Base-by-base conservation (phyloP, 2,888 invertebrate genomes). In the Ganaspis brasiliensis region DNA sequence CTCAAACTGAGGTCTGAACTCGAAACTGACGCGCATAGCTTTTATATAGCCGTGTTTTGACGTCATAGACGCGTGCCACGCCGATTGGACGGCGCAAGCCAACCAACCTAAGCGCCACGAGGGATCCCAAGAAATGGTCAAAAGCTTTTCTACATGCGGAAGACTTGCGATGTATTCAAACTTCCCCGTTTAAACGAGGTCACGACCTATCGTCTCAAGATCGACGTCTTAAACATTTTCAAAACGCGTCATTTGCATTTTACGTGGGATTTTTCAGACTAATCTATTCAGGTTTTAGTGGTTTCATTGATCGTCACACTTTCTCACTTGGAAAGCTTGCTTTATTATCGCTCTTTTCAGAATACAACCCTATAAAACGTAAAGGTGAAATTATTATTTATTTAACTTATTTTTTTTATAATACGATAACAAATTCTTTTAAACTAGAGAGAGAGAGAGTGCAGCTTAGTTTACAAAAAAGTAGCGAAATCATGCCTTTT, bases 21-120 rank as follows among this genome's bases (percentile, higher is more conserved):
- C 78, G 76, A 78, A 80, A 74, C 78, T 77, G 82, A 81, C 82
- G 90, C 85, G 76, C 78, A 49, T 52, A 80, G 73, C 67, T 82
- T 77, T 87, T 88, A 87, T 90, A 90, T 90, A 89, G 79, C 61
- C 52, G 75, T 26, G 19, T 6, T 77, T 52, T 89, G 89, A 89
- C 90, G 88, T 89, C 90, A 89, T 83, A 40, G 26, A 3, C 76
- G 77, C 77, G 79, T 80, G 82, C 73, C 76, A 12, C 76, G 35
- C 73, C 80, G 82, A 89, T 89, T 89, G 90, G 90, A 70, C 76
- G 75, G 75, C 73, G 37, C 57, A 80, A 73, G 87, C 92, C 86
- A 86, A 86, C 92, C 92, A 92, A 92, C 92, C 92, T 92, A 72
- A 81, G 55, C 63, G 74, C 81, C 79, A 73, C 75, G 79, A 75